Base-by-base conservation (phyloP, 2,113 vertebrate genomes). In the Pomatostomus ruficeps region DNA sequence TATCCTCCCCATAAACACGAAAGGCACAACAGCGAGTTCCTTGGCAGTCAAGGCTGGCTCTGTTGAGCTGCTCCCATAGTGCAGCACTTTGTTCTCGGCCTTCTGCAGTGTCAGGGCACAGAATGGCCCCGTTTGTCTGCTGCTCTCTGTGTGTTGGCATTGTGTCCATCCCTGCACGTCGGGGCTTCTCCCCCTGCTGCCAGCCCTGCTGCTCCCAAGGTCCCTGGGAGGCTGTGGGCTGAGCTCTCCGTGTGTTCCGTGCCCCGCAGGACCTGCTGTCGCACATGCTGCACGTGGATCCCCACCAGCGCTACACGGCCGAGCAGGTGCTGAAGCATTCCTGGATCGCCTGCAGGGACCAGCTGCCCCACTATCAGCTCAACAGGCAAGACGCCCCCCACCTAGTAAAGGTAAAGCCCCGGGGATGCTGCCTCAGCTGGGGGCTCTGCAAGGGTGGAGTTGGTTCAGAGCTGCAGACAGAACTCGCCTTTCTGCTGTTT, bases 281-380 rank as follows among this genome's bases (percentile, higher is more conserved):
- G 59, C 99, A 99, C 73, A 99, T 99, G 99, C 99, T 99, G 90
- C 99, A 99, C 12, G 98, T 99, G 93, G 99, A 99, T 96, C 99
- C 99, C 66, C 99, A 99, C 97, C 98, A 99, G 96, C 97, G 99
- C 29, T 99, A 99, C 85, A 99, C 99, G 28, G 98, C 99, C 42
- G 99, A 99, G 95, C 99, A 99, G 98, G 98, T 99, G 71, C 97
- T 99, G 59, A 99, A 99, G 76, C 99, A 99, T 95, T 98, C 99
- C 24, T 99, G 99, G 99, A 99, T 99, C 91, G 98, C 98, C 79
- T 99, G 99, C 89, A 98, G 99, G 96, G 98, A 99, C 85, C 97
- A 99, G 91, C 94, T 99, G 89, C 98, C 98, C 1, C 98, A 99
- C 97, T 99, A 98, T 95, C 99, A 99, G 95, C 98, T 99, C 61